Evolutionary conservation across 2,888 invertebrate genomes (phyloP).

Genomic region (Phytoseiulus persimilis): DNA sequence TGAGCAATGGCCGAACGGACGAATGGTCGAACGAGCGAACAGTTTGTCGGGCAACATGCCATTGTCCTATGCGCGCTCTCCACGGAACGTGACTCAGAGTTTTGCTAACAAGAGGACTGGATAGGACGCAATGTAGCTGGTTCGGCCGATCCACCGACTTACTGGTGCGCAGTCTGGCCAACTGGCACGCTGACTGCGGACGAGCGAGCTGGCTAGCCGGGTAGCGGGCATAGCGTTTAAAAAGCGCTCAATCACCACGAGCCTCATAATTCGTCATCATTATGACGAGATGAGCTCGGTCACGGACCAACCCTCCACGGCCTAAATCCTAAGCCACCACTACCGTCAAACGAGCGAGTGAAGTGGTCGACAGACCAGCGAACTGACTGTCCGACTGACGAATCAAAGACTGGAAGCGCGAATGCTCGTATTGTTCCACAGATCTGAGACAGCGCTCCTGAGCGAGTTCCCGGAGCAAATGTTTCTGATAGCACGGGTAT

Average conservation of each 20-base stretch:
- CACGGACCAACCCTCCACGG: background rate
- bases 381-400: background rate
- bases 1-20: background rate
- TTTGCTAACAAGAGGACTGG: background rate
- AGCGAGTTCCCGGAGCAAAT: too few species aligned
- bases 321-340: background rate
- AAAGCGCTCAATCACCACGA: slow-evolving; percentile 29
- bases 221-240: slow-evolving; percentile 22
- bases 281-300: slow-evolving; percentile 25
- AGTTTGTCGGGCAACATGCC: background rate
- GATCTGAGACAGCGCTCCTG: too few species aligned
- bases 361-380: background rate
- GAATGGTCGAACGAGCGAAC: background rate
- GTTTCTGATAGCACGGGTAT: too few species aligned
- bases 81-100: background rate
- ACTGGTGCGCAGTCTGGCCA: background rate
- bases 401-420: background rate
- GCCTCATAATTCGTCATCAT: slow-evolving; percentile 34
- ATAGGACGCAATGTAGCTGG: background rate
- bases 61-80: background rate
- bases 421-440: too few species aligned
- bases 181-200: background rate
- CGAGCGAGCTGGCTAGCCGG: background rate
- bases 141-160: background rate
- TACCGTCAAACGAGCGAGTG: background rate